A percentile compares a stretch with the other conserved stretches of the same genome.
Conservation (phyloP, 2,888 invertebrate genomes). For the Thecocarcelia acutangulata region DNA sequence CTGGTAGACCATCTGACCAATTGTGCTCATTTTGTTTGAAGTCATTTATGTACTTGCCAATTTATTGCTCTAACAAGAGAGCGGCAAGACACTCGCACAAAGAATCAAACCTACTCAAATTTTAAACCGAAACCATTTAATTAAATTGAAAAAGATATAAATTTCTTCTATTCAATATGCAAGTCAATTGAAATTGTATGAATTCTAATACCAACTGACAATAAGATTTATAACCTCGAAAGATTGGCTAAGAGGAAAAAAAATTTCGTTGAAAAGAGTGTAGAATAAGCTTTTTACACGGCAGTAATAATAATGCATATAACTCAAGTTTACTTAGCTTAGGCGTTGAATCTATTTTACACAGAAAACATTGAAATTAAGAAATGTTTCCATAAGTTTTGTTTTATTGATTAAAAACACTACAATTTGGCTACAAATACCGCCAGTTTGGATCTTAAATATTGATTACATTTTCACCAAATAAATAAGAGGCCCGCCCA, state of each 20-base stretch:
- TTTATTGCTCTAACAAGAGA: constrained; percentile 8
- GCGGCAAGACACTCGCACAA: constrained; percentile 21
- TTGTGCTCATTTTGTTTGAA: not conserved
- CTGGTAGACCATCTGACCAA: not conserved
- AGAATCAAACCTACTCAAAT: constrained; percentile 17
- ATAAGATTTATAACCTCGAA: constrained; percentile 6
- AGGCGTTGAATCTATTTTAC: too few species aligned
- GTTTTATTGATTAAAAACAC: too few species aligned
- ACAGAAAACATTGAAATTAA: too few species aligned
- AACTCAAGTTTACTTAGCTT: too few species aligned
- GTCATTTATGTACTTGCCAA: not conserved
- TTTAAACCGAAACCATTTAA: constrained; percentile 27
- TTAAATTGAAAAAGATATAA: constrained; percentile 35
- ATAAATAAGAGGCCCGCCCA: too few species aligned
- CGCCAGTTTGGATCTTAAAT: too few species aligned
- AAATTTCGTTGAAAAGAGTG: not conserved
- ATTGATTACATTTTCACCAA: too few species aligned
- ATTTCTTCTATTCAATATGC: constrained; percentile 14
- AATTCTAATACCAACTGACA: constrained; percentile 33
- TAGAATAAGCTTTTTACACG: not conserved
- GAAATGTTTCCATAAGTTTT: too few species aligned
- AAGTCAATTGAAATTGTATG: constrained; percentile 20
- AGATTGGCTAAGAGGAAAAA: constrained; percentile 9
- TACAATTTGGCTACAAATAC: too few species aligned
- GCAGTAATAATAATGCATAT: too few species aligned